Evolutionary conservation across 37 sponge, comb jelly and placozoan species (phyloP), one percentile per base, ranked within the genome.

Genomic region (Hexactinellida sp.): DNA sequence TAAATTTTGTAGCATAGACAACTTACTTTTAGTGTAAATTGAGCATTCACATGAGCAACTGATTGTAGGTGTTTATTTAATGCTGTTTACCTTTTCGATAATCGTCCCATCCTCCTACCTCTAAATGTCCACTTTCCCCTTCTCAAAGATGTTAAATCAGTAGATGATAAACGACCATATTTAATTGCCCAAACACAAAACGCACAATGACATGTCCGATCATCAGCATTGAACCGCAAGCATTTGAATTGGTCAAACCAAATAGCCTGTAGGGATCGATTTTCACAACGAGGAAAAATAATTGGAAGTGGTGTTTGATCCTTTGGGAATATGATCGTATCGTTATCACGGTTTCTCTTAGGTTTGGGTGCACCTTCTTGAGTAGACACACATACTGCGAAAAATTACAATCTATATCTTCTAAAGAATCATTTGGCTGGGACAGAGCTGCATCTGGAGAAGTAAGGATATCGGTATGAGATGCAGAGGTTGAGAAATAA

Each of bases 21-120:
- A 63, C 76, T 63, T 63, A 63, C 76, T 63, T 63, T 63, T 32
- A 63, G 76, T 63, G 76, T 63, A 63, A 63, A 63, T 63, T 63
- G 76, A 63, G 76, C 34, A 63, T 63, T 63, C 25, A 63, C 34
- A 63, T 63, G 76, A 63, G 76, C 76, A 63, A 63, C 76, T 63
- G 76, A 63, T 63, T 63, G 25, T 63, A 21, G 76, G 76, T 63
- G 76, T 63, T 63, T 63, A 63, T 63, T 63, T 63, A 63, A 63
- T 63, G 76, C 25, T 63, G 76, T 63, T 63, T 63, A 63, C 76
- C 76, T 63, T 63, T 63, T 63, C 76, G 34, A n/a, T 63, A 63
- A n/a, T 63, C 76, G 76, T 63, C 76, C 76, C 76, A 63, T 63
- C 76, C 76, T 63, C 76, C 76, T 28, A 63, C 25, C 76, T 63